Evolutionary conservation across 2,888 invertebrate species (phyloP).

Genomic region (Zootermopsis nevadensis): DNA sequence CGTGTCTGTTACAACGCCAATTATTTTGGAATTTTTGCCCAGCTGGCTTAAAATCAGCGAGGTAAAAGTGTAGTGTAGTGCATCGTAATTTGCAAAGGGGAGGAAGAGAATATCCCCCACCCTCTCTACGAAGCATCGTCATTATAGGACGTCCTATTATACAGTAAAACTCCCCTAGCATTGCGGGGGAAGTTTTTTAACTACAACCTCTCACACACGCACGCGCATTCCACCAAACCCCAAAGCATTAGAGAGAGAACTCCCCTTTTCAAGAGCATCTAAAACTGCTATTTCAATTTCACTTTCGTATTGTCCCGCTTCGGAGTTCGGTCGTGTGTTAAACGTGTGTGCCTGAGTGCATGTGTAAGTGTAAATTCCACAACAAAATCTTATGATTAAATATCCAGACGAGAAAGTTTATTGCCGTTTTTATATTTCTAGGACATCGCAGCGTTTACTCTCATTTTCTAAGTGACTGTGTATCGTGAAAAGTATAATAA

Average conservation of each 20-base stretch:
- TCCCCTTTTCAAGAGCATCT: slow-evolving; percentile 35
- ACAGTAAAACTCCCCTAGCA: slow-evolving; percentile 32
- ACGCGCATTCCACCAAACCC: slow-evolving; percentile 36
- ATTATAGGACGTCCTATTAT: slow-evolving; percentile 40
- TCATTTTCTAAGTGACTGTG: background rate
- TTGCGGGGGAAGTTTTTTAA: slow-evolving; percentile 39
- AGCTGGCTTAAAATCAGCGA: background rate
- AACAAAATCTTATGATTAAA: background rate
- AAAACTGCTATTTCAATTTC: slow-evolving; percentile 42
- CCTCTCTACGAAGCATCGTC: background rate
- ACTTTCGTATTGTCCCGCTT: slow-evolving; percentile 34
- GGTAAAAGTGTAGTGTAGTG: slow-evolving; percentile 17
- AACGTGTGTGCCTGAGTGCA: background rate
- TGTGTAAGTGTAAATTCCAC: background rate
- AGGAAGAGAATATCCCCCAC: background rate
- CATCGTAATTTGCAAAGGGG: background rate
- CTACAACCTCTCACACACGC: slow-evolving; percentile 41
- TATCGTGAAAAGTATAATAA: background rate
- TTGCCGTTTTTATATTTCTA: background rate
- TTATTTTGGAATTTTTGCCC: background rate
- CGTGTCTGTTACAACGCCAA: background rate
- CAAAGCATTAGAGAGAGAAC: slow-evolving; percentile 21
- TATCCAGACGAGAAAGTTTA: background rate
- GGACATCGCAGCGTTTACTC: background rate
- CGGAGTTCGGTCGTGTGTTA: background rate